These are phyloP conservation scores for Desoria tigrina DNA, from an alignment of 2,888 invertebrate species.

Conservation along the genomic window DNA sequence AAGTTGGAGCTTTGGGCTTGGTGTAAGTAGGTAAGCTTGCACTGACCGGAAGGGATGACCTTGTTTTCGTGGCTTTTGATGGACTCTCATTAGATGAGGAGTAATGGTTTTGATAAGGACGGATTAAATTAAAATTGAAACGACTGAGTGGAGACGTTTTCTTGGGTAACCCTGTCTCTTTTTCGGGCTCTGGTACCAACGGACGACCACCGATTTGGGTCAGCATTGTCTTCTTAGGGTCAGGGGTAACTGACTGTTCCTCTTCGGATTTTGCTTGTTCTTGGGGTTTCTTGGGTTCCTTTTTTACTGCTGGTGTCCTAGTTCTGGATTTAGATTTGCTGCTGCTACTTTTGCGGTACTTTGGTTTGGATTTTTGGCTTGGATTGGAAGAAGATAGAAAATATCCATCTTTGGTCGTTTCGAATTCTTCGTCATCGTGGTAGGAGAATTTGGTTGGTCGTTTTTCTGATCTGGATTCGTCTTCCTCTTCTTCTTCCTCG, in stretches of 20 bases:
- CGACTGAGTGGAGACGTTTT: conserved; percentile 25
- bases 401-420: background rate
- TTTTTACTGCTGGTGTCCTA: conserved; percentile 21
- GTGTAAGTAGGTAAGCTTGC: background rate
- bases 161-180: conserved; percentile 14
- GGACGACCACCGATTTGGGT: conserved; percentile 41
- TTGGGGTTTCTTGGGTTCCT: conserved; percentile 5
- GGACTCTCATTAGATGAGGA: background rate
- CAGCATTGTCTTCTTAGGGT: conserved; percentile 17
- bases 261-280: conserved; percentile 20
- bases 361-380: conserved; percentile 1
- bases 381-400: background rate
- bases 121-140: conserved; percentile 38
- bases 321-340: background rate
- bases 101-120: conserved; percentile 24
- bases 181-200: conserved; percentile 33
- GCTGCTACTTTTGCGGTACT: background rate
- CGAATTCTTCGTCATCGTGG: conserved; percentile 12
- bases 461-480: background rate
- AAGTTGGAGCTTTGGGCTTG: conserved; percentile 11
- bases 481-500: conserved; percentile 11
- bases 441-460: background rate
- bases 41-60: too few relatives aligned
- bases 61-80: too few relatives aligned
- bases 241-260: conserved; percentile 6